These are phyloP conservation scores for Cyrtonyx montezumae DNA, from an alignment of 2,113 vertebrate species.

Conservation along the genomic window DNA sequence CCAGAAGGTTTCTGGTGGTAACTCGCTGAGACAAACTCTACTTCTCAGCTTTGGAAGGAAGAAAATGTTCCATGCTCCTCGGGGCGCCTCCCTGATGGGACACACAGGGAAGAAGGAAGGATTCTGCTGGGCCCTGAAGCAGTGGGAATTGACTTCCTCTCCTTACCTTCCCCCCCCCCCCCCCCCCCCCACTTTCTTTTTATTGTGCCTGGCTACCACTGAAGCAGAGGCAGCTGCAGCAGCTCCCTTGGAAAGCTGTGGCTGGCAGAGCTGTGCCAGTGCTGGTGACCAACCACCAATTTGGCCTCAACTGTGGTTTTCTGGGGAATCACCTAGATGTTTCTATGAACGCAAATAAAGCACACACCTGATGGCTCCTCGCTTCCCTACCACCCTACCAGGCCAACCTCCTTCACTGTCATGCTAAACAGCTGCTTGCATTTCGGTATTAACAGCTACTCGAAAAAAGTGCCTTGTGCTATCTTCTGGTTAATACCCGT, in stretches of 20 bases:
- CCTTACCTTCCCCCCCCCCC: neutral
- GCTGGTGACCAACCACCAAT: rapidly evolving
- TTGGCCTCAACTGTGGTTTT: conserved; percentile 19
- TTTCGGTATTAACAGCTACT: neutral
- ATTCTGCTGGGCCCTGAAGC: neutral
- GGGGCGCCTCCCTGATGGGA: neutral
- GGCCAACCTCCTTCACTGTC: no score
- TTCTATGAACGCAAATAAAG: neutral
- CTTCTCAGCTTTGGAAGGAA: neutral
- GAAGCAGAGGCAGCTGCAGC: neutral
- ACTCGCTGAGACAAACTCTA: neutral
- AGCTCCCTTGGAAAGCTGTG: neutral
- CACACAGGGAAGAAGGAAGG: neutral
- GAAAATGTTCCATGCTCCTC: neutral
- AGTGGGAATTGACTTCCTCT: neutral
- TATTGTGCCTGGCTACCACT: neutral
- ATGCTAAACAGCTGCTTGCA: neutral
- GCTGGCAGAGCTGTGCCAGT: neutral
- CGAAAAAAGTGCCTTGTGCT: neutral
- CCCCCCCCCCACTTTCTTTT: neutral
- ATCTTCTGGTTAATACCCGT: neutral
- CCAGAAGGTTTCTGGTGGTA: neutral
- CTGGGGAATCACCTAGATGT: conserved; percentile 12
- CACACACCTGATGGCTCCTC: neutral
- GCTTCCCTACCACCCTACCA: neutral